Conservation (phyloP, 2,797 vertebrate genomes). For the Molothrus aeneus region DNA sequence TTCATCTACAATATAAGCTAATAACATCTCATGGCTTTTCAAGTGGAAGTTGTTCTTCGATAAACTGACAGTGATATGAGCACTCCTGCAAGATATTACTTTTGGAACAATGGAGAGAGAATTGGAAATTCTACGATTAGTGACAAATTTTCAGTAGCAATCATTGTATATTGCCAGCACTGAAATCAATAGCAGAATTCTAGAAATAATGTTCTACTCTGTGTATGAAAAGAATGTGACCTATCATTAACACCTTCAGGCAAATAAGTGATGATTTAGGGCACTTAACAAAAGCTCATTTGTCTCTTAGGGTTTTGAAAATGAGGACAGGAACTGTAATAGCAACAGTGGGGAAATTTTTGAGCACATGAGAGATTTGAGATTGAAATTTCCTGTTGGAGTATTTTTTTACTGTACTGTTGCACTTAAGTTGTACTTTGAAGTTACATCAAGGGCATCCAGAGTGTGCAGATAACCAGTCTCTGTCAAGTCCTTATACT, state of each 20-base stretch:
- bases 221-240: neutral
- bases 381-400: neutral
- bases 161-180: neutral
- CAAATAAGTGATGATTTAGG: conserved; percentile 8
- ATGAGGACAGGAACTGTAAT: conserved; percentile 2
- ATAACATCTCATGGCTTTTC: neutral
- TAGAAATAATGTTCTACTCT: neutral
- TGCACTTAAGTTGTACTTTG: neutral
- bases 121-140: neutral
- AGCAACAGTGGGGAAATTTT: neutral
- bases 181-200: neutral
- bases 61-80: conserved; percentile 1
- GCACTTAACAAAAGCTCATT: neutral
- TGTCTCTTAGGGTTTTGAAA: conserved; percentile 28
- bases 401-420: neutral
- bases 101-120: neutral
- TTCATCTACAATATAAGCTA: neutral
- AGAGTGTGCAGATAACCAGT: neutral
- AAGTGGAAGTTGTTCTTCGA: neutral
- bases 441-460: conserved; percentile 29
- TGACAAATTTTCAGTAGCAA: neutral
- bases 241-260: neutral
- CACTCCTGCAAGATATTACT: neutral
- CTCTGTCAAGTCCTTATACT: neutral
- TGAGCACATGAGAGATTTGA: neutral